phyloP scores from a whole-genome alignment of 2,113 vertebrate genomes.

The Anolis sagrei region DNA sequence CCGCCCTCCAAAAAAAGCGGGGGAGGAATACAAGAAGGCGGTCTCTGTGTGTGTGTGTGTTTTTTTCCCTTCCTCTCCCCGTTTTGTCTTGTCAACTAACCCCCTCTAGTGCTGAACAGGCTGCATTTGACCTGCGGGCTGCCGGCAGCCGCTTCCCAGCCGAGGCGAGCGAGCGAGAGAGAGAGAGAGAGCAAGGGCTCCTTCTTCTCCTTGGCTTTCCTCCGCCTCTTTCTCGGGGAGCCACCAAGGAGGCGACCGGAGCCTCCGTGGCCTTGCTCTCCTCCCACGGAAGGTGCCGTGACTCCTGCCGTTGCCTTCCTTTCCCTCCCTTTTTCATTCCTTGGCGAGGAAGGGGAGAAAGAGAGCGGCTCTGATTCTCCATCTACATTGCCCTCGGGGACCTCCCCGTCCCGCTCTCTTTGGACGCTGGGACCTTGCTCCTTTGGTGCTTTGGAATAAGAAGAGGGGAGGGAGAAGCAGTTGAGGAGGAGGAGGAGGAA shows the following conservation, averaged over 20 bases:
- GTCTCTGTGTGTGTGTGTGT: background rate
- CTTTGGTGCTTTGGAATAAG: too few species aligned
- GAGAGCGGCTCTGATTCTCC: too few species aligned
- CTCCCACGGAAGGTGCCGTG: background rate
- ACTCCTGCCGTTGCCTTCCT: background rate
- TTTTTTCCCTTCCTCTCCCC: too few species aligned
- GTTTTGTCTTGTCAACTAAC: conserved; percentile 83
- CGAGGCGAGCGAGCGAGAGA: background rate
- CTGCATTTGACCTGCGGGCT: conserved; percentile 58
- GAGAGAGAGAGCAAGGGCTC: too few species aligned
- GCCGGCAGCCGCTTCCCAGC: conserved; percentile 9
- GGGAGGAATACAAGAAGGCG: background rate
- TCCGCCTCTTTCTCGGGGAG: background rate
- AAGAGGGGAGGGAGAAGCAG: background rate
- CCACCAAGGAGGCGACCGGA: conserved; percentile 2
- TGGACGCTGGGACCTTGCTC: too few species aligned
- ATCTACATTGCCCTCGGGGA: too few species aligned
- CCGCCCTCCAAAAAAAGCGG: background rate
- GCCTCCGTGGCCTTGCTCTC: background rate
- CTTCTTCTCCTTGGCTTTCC: too few species aligned
- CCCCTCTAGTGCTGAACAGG: conserved; percentile 87
- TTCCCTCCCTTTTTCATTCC: background rate
- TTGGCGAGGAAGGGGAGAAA: background rate
- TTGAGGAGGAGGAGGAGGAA: background rate
- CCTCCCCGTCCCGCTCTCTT: background rate